Evolutionary conservation across 1,140 invertebrate genomes (phyloP), one percentile per base, ranked within the genome.

Genomic region (Tetragnatha versicolor): DNA sequence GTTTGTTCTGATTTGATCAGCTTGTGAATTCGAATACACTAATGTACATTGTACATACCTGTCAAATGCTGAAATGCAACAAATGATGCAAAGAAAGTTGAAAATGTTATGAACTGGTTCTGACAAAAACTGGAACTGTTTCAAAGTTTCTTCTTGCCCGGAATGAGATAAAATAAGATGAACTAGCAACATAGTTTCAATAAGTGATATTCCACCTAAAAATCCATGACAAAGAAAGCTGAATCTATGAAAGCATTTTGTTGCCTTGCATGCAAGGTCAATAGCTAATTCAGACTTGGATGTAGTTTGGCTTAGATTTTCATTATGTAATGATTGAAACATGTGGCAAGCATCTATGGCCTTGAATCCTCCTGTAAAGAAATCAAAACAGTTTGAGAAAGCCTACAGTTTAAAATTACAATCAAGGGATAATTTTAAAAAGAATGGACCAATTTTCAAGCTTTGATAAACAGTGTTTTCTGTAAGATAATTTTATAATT

Each of bases 71-170:
- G 73, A 77, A 6, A 77, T 42, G 20, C 60, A 65, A 14, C 73
- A 77, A 20, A 77, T 66, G 25, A 77, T 55, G 31, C 73, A 77
- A 3, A 77, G 7, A 20, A 77, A 77, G 31, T 77, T 77, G 22
- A 63, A 77, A 27, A 77, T 42, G 66, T 77, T 77, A 66, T 65
- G 60, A 63, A 77, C 9, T 9, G 73, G 73, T 22, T 77, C 42
- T 12, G 73, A 65, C 1, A 77, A 20, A 63, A 77, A 77, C 37
- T 45, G 29, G n/a, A 65, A 77, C 39, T 65, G 45, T 17, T 53
- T 77, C 2, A 55, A 35, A 37, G 29, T 39, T 22, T 77, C 73
- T 39, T 65, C 60, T 4, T 55, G 27, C 12, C 27, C 42, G 20
- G 10, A 49, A 25, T 39, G 5, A 6, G 45, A 10, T 35, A 35